A percentile compares a stretch with the other conserved stretches of the same genome.
phyloP scores from a whole-genome alignment of 1,140 invertebrate genomes.

The Calliphora vicina region DNA sequence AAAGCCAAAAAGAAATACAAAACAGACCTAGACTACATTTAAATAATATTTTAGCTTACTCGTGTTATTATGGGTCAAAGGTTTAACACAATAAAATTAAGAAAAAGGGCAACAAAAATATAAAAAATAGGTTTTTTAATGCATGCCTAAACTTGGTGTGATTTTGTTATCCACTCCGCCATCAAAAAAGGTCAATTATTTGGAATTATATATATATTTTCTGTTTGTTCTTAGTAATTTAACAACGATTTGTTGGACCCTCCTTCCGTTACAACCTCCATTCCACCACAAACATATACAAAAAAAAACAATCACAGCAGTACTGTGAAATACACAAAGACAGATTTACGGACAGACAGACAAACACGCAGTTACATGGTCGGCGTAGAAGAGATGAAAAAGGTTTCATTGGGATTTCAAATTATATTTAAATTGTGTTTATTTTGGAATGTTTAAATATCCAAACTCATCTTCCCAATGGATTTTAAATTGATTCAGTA shows the following conservation, averaged over 20 bases:
- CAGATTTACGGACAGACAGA: not conserved
- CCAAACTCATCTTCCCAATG: not conserved
- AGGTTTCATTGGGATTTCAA: constrained; percentile 21
- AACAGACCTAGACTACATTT: too few species aligned
- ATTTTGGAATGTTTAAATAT: not conserved
- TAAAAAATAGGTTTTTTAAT: not conserved
- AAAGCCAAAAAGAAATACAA: too few species aligned
- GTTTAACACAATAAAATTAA: too few species aligned
- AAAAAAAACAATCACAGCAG: not conserved
- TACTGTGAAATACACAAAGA: not conserved
- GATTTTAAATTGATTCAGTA: constrained; percentile 26
- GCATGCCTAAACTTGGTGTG: not conserved
- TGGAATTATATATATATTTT: not conserved
- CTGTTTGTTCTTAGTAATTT: not conserved
- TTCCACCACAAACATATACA: too few species aligned
- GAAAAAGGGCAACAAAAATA: too few species aligned
- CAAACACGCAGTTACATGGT: not conserved
- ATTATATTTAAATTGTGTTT: constrained; percentile 7
- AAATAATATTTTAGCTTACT: too few species aligned
- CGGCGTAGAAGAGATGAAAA: not conserved
- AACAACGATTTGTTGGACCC: not conserved
- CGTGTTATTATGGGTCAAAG: too few species aligned
- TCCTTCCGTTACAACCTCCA: not conserved
- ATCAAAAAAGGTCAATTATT: constrained; percentile 14
- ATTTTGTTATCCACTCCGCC: not conserved